phyloP scores from a whole-genome alignment of 2,113 vertebrate genomes.

The Xerus inauris region DNA sequence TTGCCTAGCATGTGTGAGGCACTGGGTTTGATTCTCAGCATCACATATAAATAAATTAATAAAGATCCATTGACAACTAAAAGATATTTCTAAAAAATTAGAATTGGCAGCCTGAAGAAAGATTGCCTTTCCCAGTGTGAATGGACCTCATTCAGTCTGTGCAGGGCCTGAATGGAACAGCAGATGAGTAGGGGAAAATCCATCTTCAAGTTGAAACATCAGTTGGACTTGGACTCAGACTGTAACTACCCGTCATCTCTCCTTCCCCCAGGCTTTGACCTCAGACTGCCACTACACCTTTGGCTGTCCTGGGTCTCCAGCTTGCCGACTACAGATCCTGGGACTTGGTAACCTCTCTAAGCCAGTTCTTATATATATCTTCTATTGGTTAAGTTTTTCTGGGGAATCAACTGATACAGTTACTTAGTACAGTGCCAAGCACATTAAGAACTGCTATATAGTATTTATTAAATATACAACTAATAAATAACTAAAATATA shows the following conservation, averaged over 20 bases:
- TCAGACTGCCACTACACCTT: not conserved
- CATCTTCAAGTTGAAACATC: not conserved
- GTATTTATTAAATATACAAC: not conserved
- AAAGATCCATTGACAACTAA: too few species aligned
- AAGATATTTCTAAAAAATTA: too few species aligned
- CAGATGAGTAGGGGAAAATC: not conserved
- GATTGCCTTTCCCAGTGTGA: not conserved
- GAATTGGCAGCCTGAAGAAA: not conserved
- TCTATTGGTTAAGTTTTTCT: not conserved
- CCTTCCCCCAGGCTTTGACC: not conserved
- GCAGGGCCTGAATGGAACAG: not conserved
- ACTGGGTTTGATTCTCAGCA: too few species aligned
- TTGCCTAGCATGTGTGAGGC: too few species aligned
- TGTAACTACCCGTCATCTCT: not conserved
- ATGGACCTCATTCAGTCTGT: not conserved
- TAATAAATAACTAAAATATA: not conserved
- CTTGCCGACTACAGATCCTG: too few species aligned
- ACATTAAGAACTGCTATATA: not conserved
- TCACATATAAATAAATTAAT: too few species aligned
- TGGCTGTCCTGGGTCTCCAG: not conserved
- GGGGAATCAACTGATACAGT: not conserved
- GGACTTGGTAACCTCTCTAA: not conserved
- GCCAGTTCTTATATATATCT: not conserved
- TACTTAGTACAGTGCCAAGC: not conserved
- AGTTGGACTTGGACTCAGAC: too few species aligned